Evolutionary conservation across 1,140 invertebrate species (phyloP).

Genomic region (Apis laboriosa): DNA sequence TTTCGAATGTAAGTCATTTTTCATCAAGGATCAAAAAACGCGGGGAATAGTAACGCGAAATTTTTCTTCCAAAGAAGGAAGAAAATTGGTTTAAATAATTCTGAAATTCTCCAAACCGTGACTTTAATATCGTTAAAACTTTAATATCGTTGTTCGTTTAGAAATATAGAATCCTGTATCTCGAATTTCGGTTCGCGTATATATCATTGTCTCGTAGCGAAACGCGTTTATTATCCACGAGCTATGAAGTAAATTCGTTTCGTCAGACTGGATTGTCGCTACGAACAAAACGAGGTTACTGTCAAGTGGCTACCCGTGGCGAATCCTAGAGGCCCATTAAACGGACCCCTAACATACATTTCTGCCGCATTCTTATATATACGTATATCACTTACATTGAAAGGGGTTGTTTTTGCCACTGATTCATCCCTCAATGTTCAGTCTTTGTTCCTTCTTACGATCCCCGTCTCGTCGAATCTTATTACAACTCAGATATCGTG

Average conservation of each 20-base stretch:
- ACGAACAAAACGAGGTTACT: conserved; percentile 70
- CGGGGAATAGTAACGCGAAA: no score
- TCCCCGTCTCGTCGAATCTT: not conserved
- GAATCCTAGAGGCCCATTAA: conserved; percentile 70
- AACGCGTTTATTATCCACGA: conserved; percentile 53
- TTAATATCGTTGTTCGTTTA: not conserved
- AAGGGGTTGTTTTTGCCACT: conserved; percentile 60
- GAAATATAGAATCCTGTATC: no score
- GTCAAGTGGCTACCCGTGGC: conserved; percentile 73
- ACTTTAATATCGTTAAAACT: no score
- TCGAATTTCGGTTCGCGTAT: not conserved
- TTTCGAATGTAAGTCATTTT: no score
- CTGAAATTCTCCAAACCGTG: not conserved
- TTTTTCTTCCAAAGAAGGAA: no score
- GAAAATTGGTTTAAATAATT: no score
- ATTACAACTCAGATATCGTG: conserved; percentile 12
- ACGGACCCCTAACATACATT: conserved; percentile 51
- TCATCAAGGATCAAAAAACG: no score
- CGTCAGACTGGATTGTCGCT: conserved; percentile 52
- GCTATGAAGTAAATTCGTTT: conserved; percentile 68
- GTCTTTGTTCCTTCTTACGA: conserved; percentile 28
- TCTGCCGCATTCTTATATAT: conserved; percentile 48
- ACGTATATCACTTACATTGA: conserved; percentile 26
- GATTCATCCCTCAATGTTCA: conserved; percentile 53
- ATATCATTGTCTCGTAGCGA: not conserved